A percentile compares a stretch with the other conserved stretches of the same genome.
Conservation (phyloP, 2,113 vertebrate species). For the Colinus virginianus region DNA sequence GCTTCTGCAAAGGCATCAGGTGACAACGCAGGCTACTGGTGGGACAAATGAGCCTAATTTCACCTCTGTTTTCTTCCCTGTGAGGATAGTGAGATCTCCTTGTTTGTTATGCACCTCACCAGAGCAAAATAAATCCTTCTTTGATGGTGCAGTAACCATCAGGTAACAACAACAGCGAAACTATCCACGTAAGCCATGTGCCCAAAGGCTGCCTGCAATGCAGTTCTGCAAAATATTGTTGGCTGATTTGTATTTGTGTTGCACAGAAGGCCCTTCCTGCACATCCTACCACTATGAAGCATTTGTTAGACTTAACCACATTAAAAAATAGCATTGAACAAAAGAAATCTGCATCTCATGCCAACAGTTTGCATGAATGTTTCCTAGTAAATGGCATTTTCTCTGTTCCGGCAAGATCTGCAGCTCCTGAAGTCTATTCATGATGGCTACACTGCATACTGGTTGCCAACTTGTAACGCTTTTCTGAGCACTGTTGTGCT, state of each 20-base stretch:
- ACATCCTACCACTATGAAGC: background rate
- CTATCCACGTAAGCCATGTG: rapidly evolving
- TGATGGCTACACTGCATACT: background rate
- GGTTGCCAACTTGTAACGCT: slow-evolving; percentile 7
- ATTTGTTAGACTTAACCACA: background rate
- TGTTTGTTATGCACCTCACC: background rate
- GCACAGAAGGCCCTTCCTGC: background rate
- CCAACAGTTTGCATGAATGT: background rate
- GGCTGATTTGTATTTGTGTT: background rate
- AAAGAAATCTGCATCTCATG: background rate
- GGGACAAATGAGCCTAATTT: background rate
- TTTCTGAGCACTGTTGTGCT: background rate
- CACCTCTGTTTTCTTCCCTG: background rate
- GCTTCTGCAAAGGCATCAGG: background rate
- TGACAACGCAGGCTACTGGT: background rate
- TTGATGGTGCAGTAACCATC: rapidly evolving
- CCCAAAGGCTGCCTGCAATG: background rate
- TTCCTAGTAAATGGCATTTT: background rate
- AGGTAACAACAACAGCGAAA: background rate
- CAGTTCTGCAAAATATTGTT: background rate
- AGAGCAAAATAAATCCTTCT: background rate
- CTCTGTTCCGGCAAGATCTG: background rate
- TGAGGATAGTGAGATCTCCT: background rate
- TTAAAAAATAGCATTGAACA: background rate
- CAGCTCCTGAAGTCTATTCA: background rate